These are phyloP conservation scores for Leptothorax acervorum DNA, from an alignment of 2,888 invertebrate species.

Conservation along the genomic window DNA sequence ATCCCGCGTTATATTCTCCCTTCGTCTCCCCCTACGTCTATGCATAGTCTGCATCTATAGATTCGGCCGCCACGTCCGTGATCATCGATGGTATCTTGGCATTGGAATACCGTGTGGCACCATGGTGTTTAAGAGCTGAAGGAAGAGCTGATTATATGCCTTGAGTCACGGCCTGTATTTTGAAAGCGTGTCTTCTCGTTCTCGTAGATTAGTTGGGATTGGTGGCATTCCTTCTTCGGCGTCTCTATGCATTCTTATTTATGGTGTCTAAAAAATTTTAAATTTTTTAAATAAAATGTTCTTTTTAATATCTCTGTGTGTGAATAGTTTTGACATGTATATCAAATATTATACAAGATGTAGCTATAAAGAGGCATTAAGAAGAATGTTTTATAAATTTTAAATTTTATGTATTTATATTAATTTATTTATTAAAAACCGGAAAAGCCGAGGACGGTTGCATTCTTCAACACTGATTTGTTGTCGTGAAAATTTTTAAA, in stretches of 20 bases:
- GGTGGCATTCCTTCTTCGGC: slow-evolving; percentile 38
- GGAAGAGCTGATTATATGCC: slow-evolving; percentile 80
- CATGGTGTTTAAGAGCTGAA: slow-evolving; percentile 70
- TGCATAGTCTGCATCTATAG: not conserved
- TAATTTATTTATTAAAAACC: too few relatives aligned
- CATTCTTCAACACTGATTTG: not conserved
- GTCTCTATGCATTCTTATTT: slow-evolving; percentile 49
- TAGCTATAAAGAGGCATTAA: too few relatives aligned
- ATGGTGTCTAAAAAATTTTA: not conserved
- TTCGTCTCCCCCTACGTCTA: not conserved
- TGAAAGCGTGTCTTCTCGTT: slow-evolving; percentile 62
- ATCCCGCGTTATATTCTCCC: not conserved
- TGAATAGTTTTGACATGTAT: not conserved
- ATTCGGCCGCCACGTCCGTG: slow-evolving; percentile 38
- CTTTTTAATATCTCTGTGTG: not conserved
- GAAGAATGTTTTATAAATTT: too few relatives aligned
- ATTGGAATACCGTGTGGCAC: slow-evolving; percentile 36
- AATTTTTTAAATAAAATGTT: too few relatives aligned
- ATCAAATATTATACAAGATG: not conserved
- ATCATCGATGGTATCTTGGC: slow-evolving; percentile 44
- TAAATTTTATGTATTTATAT: too few relatives aligned
- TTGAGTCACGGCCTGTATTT: slow-evolving; percentile 75
- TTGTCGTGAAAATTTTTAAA: not conserved
- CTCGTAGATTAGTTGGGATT: slow-evolving; percentile 63
- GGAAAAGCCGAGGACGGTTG: not conserved